Conservation (phyloP, 2,888 invertebrate genomes). For the Spisula subtruncata region DNA sequence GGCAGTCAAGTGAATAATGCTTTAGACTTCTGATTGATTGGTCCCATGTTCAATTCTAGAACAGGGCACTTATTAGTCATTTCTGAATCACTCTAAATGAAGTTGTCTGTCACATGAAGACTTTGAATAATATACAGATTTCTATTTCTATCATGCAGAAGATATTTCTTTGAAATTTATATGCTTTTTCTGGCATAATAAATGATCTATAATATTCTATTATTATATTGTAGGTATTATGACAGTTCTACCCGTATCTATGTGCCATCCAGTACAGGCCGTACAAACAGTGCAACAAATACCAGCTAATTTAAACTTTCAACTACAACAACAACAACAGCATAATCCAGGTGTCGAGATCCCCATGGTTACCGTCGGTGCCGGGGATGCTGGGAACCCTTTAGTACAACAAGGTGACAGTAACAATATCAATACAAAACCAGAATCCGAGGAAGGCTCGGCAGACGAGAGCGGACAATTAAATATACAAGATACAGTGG, state of each 20-base stretch:
- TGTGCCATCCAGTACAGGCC: conserved; percentile 95
- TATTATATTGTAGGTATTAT: conserved; percentile 92
- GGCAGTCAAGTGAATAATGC: no score
- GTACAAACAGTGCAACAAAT: conserved; percentile 88
- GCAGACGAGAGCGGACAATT: conserved; percentile 34
- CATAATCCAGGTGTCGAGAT: conserved; percentile 78
- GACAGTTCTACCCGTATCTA: conserved; percentile 96
- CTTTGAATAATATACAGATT: background rate
- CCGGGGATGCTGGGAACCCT: conserved; percentile 21
- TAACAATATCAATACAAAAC: conserved; percentile 18
- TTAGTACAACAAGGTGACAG: conserved; percentile 37
- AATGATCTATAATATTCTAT: no score
- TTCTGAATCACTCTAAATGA: no score
- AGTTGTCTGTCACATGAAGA: no score
- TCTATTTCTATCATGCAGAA: background rate
- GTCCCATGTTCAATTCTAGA: no score
- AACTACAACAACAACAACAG: conserved; percentile 56
- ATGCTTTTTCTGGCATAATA: no score
- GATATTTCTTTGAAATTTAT: background rate
- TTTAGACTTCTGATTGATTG: no score
- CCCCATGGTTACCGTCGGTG: conserved; percentile 82
- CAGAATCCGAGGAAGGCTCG: conserved; percentile 33
- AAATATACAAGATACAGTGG: conserved; percentile 46
- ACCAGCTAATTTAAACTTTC: conserved; percentile 51
- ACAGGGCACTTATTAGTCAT: no score